phyloP scores from a whole-genome alignment of 2,113 vertebrate species.

The Lipophrys pholis region DNA sequence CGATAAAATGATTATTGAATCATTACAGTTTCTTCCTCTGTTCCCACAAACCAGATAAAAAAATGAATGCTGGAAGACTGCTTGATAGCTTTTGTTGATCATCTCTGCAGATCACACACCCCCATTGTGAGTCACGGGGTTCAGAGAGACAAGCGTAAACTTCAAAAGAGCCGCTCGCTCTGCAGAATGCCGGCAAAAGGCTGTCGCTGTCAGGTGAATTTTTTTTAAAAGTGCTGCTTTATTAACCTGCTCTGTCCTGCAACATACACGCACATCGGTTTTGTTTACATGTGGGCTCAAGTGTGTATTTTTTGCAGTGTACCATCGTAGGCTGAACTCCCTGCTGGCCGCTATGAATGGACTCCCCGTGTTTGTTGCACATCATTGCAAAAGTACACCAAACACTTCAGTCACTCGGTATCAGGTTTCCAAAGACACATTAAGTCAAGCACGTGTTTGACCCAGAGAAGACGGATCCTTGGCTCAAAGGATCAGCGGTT shows the following conservation, averaged over 20 bases:
- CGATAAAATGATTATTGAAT: too few species aligned
- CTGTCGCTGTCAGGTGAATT: slow-evolving; percentile 25
- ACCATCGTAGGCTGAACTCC: slow-evolving; percentile 34
- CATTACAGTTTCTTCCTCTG: too few species aligned
- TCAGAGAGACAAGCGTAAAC: too few species aligned
- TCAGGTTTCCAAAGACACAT: slow-evolving; percentile 16
- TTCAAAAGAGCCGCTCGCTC: background rate
- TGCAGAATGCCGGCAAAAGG: slow-evolving; percentile 41
- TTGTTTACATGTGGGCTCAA: slow-evolving; percentile 7
- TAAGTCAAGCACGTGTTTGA: slow-evolving; percentile 9
- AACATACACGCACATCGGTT: background rate
- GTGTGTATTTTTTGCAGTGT: slow-evolving; percentile 41
- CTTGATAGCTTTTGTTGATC: too few species aligned
- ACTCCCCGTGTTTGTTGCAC: slow-evolving; percentile 44
- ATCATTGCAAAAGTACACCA: slow-evolving; percentile 62
- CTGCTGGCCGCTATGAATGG: slow-evolving; percentile 47
- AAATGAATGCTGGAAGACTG: too few species aligned
- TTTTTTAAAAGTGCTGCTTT: slow-evolving; percentile 56
- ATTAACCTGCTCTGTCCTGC: slow-evolving; percentile 54
- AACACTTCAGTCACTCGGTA: slow-evolving; percentile 55
- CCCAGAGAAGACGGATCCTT: background rate
- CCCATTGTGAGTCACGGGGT: too few species aligned
- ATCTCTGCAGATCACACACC: too few species aligned
- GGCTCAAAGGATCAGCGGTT: background rate
- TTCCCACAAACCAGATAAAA: too few species aligned